phyloP scores from a whole-genome alignment of 1,140 invertebrate species.

The Formica exsecta region DNA sequence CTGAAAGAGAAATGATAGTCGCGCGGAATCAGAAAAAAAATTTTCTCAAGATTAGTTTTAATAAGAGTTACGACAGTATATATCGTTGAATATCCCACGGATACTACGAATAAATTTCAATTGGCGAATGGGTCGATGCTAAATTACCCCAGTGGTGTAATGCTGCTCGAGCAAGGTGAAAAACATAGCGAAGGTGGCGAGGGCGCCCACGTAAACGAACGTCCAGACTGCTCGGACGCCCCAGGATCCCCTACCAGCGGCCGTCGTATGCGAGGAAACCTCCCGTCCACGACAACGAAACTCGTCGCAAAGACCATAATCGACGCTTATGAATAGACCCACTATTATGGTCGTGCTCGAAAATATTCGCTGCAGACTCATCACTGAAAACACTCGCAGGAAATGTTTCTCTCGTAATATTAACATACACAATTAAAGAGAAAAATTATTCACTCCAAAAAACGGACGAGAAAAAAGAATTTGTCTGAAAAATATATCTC shows the following conservation, averaged over 20 bases:
- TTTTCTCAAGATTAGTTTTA: background rate
- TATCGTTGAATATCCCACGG: background rate
- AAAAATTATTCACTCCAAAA: conserved; percentile 17
- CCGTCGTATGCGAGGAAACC: conserved; percentile 80
- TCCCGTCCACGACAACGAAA: conserved; percentile 88
- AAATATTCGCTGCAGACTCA: conserved; percentile 88
- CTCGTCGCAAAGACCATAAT: conserved; percentile 89
- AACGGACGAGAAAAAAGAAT: background rate
- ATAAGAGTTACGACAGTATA: conserved; percentile 5
- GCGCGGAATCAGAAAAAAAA: background rate
- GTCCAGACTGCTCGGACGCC: conserved; percentile 87
- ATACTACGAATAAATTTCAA: background rate
- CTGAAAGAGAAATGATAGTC: background rate
- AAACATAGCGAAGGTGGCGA: conserved; percentile 87
- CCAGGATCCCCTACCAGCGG: conserved; percentile 84
- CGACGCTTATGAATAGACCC: conserved; percentile 88
- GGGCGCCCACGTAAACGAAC: conserved; percentile 86
- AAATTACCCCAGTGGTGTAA: conserved; percentile 80
- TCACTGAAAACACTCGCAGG: conserved; percentile 84
- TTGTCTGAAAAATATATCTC: background rate
- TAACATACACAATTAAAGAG: background rate
- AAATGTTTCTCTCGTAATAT: background rate
- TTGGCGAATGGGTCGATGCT: background rate
- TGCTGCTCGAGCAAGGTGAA: conserved; percentile 87
- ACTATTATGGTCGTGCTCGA: conserved; percentile 88